Base-by-base conservation (phyloP, 1,140 invertebrate genomes). In the Drosophila jambulina region DNA sequence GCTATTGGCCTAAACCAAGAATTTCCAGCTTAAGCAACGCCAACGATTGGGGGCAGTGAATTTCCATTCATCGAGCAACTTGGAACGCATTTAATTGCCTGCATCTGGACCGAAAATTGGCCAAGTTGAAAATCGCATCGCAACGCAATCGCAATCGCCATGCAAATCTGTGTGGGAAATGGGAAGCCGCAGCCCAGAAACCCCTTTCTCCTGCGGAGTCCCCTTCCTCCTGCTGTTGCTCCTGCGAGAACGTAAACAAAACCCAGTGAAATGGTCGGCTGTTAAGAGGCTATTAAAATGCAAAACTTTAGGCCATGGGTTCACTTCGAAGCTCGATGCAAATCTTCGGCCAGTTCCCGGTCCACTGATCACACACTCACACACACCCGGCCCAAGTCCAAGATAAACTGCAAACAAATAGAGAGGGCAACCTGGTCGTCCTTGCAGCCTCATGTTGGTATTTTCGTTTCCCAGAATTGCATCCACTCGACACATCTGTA, bases 261-360 rank as follows among this genome's bases (percentile, higher is more conserved):
- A 38, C 61, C 70, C 25, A 45, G 29, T 25, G 64, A 61, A 74
- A 60, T 64, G 63, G 51, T 32, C 45, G 59, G 40, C 71, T 77
- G 72, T 85, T 85, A 56, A 74, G 69, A 78, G 62, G 61, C 83
- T 71, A 88, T 87, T 84, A 80, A 88, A 84, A 87, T 88, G 84
- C 84, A 80, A 83, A 87, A 80, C 77, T 84, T 58, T 53, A 48
- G 27, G 49, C 25, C 59, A 65, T 21, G n/a, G 19, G 29, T 32
- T 29, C 19, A 45, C 62, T 58, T 38, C 49, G 49, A 51, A 19
- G 45, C 51, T 81, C 57, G 53, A 38, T 69, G 48, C 27, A 68
- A 68, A 68, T 29, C 72, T 51, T 72, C 46, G 45, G 51, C 46
- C 45, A 25, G 36, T 36, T 58, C 51, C 27, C 59, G 45, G 77